Percentiles rank a stretch among this genome's conserved stretches.
Evolutionary conservation across 2,113 vertebrate species (phyloP).

Genomic region (Amphiprion ocellaris): DNA sequence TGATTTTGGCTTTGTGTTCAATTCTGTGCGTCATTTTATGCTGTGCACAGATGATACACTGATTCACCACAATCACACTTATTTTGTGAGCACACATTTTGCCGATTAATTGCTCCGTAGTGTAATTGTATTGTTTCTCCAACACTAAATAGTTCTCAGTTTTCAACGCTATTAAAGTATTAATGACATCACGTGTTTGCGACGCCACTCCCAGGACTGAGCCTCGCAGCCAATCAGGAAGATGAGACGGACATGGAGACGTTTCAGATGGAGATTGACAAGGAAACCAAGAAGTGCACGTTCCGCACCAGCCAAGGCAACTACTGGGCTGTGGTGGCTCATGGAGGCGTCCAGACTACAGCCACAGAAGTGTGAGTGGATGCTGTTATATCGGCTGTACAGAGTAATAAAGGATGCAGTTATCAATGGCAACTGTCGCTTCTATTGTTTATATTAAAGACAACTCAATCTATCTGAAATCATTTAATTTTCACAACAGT

Average conservation of each 20-base stretch:
- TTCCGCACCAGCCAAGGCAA: constrained; percentile 92
- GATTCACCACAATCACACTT: background rate
- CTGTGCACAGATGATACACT: background rate
- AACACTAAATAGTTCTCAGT: background rate
- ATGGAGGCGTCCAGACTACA: constrained; percentile 93
- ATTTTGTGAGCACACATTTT: no score
- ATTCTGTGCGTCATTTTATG: no score
- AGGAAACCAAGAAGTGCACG: constrained; percentile 90
- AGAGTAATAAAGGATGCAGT: background rate
- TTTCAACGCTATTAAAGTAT: background rate
- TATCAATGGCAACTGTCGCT: background rate
- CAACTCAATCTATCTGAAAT: no score
- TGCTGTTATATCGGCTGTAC: background rate
- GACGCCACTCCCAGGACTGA: constrained; percentile 86
- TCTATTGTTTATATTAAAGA: background rate
- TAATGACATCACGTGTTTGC: constrained; percentile 17
- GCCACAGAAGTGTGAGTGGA: constrained; percentile 91
- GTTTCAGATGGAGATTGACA: constrained; percentile 96
- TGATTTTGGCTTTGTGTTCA: no score
- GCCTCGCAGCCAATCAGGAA: constrained; percentile 95
- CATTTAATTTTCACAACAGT: no score
- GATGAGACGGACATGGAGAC: constrained; percentile 96
- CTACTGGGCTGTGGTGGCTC: constrained; percentile 95
- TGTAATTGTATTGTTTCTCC: background rate
- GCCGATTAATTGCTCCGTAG: no score